Evolutionary conservation across 2,113 vertebrate genomes (phyloP).

Genomic region (Boleophthalmus pectinirostris): DNA sequence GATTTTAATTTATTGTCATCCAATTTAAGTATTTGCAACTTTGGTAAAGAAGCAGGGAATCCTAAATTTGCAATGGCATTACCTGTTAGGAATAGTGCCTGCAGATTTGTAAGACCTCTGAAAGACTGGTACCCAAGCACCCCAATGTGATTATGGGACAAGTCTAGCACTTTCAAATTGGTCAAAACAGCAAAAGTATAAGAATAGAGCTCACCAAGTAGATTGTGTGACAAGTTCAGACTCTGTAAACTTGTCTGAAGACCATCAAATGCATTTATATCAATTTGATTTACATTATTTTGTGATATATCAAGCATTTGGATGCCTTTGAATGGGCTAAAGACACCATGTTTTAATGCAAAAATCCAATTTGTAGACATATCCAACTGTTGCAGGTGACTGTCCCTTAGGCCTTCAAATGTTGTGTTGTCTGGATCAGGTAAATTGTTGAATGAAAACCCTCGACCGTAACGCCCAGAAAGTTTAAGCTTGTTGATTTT

Average conservation of each 20-base stretch:
- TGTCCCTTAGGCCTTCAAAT: constrained; percentile 79
- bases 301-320: constrained; percentile 72
- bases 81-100: constrained; percentile 75
- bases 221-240: constrained; percentile 85
- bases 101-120: constrained; percentile 65
- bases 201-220: constrained; percentile 81
- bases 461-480: constrained; percentile 73
- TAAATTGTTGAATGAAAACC: constrained; percentile 79
- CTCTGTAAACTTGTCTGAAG: constrained; percentile 69
- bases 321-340: constrained; percentile 70
- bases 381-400: constrained; percentile 70
- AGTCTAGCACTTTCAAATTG: constrained; percentile 72
- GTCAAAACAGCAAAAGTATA: constrained; percentile 77
- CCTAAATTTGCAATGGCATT: constrained; percentile 78
- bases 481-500: constrained; percentile 74
- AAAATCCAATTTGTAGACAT: constrained; percentile 82
- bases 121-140: constrained; percentile 73
- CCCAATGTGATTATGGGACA: constrained; percentile 87
- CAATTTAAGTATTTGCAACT: constrained; percentile 62
- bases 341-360: constrained; percentile 73
- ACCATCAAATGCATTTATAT: constrained; percentile 78
- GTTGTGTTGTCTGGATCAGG: constrained; percentile 81
- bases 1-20: constrained; percentile 76
- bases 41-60: constrained; percentile 64
- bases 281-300: constrained; percentile 84